Percentiles rank a stretch among this genome's conserved stretches.
phyloP scores from a whole-genome alignment of 1,140 invertebrate genomes.

The Drosophila kanapiae region DNA sequence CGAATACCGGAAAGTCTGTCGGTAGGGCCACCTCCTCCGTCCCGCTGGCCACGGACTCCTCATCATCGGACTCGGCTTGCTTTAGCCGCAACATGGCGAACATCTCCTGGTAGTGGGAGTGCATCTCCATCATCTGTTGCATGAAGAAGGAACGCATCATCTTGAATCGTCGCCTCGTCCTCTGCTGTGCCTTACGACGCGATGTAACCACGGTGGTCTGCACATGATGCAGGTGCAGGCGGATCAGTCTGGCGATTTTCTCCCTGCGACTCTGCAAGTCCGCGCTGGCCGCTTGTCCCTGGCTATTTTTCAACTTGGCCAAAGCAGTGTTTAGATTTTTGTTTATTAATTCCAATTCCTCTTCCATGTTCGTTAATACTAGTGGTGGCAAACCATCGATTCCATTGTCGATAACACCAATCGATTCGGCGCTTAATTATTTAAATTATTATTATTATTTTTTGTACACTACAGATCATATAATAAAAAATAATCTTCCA shows the following conservation, averaged over 20 bases:
- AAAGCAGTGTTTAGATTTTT: slow-evolving; percentile 44
- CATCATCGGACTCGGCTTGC: slow-evolving; percentile 25
- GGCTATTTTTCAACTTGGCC: slow-evolving; percentile 23
- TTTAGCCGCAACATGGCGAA: slow-evolving; percentile 61
- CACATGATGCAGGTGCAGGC: slow-evolving; percentile 55
- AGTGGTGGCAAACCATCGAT: not conserved
- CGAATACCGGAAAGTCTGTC: not conserved
- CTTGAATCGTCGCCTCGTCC: slow-evolving; percentile 30
- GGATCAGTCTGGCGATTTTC: slow-evolving; percentile 52
- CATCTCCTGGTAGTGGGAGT: slow-evolving; percentile 63
- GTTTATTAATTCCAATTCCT: slow-evolving; percentile 54
- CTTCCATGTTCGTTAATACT: slow-evolving; percentile 47
- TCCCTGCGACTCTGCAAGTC: slow-evolving; percentile 31
- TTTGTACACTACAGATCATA: no score
- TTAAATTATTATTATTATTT: no score
- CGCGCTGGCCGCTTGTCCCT: no score
- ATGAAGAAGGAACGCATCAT: slow-evolving; percentile 63
- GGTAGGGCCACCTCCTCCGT: not conserved
- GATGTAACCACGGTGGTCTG: slow-evolving; percentile 52
- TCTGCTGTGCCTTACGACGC: slow-evolving; percentile 57
- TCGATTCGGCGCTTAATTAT: not conserved
- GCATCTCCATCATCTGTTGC: slow-evolving; percentile 68
- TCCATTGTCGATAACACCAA: not conserved
- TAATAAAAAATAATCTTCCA: no score
- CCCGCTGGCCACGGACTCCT: not conserved